These are phyloP conservation scores for Harpalus rufipes DNA, from an alignment of 2,888 invertebrate genomes.

Conservation along the genomic window DNA sequence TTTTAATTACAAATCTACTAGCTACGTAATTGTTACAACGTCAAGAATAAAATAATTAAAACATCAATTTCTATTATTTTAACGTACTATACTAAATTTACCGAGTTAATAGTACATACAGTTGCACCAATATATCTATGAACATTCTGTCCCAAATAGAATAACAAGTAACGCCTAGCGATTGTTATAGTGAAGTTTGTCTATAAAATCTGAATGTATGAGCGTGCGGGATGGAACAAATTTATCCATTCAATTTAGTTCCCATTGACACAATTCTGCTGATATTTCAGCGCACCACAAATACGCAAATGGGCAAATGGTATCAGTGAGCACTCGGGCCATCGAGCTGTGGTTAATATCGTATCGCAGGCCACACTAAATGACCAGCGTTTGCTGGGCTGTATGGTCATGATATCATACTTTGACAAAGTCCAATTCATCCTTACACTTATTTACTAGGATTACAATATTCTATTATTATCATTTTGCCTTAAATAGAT, in stretches of 20 bases:
- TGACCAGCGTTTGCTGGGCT: neutral
- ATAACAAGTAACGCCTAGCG: neutral
- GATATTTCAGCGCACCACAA: slow-evolving; percentile 47
- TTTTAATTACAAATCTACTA: too few relatives aligned
- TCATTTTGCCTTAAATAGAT: too few relatives aligned
- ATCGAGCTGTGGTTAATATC: slow-evolving; percentile 37
- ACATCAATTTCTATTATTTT: too few relatives aligned
- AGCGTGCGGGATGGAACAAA: slow-evolving; percentile 15
- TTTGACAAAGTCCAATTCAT: neutral
- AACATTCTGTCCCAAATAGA: neutral
- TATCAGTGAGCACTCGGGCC: slow-evolving; percentile 32
- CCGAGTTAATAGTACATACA: too few relatives aligned
- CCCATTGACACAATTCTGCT: slow-evolving; percentile 40
- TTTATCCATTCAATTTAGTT: slow-evolving; percentile 40
- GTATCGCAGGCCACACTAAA: slow-evolving; percentile 4
- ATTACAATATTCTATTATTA: too few relatives aligned
- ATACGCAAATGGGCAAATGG: slow-evolving; percentile 30
- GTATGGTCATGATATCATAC: neutral
- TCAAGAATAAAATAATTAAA: too few relatives aligned
- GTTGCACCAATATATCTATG: too few relatives aligned
- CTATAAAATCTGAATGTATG: neutral
- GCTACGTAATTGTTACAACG: too few relatives aligned
- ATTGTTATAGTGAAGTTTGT: neutral
- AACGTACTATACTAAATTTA: too few relatives aligned
- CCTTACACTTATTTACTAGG: neutral